phyloP scores from a whole-genome alignment of 2,113 vertebrate genomes.

The Hylia prasina region DNA sequence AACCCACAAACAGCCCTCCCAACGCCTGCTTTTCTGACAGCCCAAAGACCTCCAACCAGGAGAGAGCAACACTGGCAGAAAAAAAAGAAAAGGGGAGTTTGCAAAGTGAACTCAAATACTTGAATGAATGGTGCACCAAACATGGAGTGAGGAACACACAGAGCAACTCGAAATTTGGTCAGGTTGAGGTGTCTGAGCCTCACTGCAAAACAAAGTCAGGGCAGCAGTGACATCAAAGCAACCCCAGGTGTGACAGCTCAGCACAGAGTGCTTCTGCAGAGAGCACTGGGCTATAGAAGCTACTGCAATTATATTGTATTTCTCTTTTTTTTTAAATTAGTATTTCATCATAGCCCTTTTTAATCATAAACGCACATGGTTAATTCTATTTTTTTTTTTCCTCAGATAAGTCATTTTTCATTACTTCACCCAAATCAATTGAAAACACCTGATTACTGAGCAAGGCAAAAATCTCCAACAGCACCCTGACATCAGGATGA shows the following conservation, averaged over 20 bases:
- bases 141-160: background rate
- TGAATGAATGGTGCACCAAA: background rate
- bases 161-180: background rate
- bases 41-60: background rate
- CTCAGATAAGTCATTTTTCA: background rate
- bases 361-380: background rate
- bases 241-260: background rate
- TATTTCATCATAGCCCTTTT: background rate
- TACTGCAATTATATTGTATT: background rate
- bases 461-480: background rate
- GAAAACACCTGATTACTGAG: background rate
- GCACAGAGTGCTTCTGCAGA: background rate
- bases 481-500: background rate
- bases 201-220: background rate
- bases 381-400: background rate
- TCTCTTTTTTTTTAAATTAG: background rate
- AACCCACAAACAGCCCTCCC: background rate
- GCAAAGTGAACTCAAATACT: background rate
- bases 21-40: background rate
- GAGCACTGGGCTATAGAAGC: background rate
- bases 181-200: background rate
- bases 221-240: background rate
- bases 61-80: background rate
- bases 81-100: no score
- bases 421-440: background rate